phyloP scores from a whole-genome alignment of 1,140 invertebrate genomes.

The Armadillidium nasatum region DNA sequence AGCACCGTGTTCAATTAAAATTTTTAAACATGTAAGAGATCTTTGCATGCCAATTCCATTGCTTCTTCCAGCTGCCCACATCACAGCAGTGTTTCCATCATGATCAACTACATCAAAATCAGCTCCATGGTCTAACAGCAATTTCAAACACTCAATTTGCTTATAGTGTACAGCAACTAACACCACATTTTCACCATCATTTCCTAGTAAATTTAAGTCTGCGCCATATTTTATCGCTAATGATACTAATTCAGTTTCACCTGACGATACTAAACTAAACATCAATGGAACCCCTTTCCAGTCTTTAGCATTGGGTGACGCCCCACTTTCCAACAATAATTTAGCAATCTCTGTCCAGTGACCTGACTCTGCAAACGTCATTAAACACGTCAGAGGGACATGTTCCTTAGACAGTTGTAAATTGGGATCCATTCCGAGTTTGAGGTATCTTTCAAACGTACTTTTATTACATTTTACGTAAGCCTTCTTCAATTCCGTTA shows the following conservation, averaged over 20 bases:
- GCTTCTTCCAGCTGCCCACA: slow-evolving; percentile 43
- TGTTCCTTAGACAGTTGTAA: slow-evolving; percentile 28
- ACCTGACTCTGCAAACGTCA: slow-evolving; percentile 28
- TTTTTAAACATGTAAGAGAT: slow-evolving; percentile 29
- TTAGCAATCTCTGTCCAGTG: slow-evolving; percentile 33
- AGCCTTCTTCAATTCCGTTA: slow-evolving; percentile 17
- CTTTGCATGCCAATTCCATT: slow-evolving; percentile 40
- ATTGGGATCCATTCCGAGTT: slow-evolving; percentile 31
- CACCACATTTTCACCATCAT: slow-evolving; percentile 36
- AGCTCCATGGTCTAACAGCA: slow-evolving; percentile 33
- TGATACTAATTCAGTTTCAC: slow-evolving; percentile 32
- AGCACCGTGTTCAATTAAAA: slow-evolving; percentile 34
- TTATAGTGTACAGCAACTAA: slow-evolving; percentile 38
- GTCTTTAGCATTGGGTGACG: slow-evolving; percentile 30
- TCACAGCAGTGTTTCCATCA: slow-evolving; percentile 36
- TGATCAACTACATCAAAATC: slow-evolving; percentile 27
- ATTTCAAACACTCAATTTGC: slow-evolving; percentile 33
- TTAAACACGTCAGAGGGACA: slow-evolving; percentile 30
- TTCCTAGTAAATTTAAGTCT: slow-evolving; percentile 27
- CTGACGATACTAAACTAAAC: slow-evolving; percentile 22
- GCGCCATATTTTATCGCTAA: slow-evolving; percentile 34
- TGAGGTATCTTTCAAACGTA: slow-evolving; percentile 20
- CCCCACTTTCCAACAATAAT: slow-evolving; percentile 31
- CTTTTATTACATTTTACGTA: slow-evolving; percentile 35
- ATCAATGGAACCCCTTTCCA: slow-evolving; percentile 33